Conservation (phyloP, 2,888 invertebrate species). For the Rhopalosiphum nymphaeae region DNA sequence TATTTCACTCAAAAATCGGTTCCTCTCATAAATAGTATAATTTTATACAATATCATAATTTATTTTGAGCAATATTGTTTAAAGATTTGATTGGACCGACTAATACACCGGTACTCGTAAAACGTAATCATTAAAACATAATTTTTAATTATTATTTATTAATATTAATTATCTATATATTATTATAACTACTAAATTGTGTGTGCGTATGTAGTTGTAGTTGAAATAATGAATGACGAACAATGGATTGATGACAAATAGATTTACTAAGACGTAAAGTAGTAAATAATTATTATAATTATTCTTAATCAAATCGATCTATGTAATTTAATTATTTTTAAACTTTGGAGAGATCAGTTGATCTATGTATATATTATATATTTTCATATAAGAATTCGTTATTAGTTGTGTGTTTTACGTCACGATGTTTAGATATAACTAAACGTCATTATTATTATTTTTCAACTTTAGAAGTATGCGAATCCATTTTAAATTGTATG, state of each 20-base stretch:
- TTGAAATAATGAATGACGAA: background rate
- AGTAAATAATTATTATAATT: background rate
- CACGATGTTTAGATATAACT: background rate
- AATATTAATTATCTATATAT: background rate
- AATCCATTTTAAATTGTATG: background rate
- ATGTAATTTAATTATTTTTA: background rate
- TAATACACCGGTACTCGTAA: background rate
- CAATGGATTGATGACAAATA: too few species aligned
- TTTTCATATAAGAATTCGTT: background rate
- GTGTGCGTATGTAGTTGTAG: background rate
- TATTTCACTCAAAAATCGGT: background rate
- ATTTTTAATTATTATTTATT: background rate
- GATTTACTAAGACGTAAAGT: background rate
- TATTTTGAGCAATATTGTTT: slow-evolving; percentile 2
- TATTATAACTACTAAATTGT: background rate
- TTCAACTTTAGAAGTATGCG: background rate
- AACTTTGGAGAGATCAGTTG: background rate
- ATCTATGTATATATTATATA: background rate
- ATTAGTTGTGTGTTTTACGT: background rate
- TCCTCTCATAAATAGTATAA: background rate
- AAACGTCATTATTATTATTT: background rate
- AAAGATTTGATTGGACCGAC: background rate
- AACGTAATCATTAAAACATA: background rate
- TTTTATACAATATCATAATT: background rate
- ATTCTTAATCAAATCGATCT: background rate